Evolutionary conservation across 2,888 invertebrate genomes (phyloP).

Genomic region (Notocelia uddmanniana): DNA sequence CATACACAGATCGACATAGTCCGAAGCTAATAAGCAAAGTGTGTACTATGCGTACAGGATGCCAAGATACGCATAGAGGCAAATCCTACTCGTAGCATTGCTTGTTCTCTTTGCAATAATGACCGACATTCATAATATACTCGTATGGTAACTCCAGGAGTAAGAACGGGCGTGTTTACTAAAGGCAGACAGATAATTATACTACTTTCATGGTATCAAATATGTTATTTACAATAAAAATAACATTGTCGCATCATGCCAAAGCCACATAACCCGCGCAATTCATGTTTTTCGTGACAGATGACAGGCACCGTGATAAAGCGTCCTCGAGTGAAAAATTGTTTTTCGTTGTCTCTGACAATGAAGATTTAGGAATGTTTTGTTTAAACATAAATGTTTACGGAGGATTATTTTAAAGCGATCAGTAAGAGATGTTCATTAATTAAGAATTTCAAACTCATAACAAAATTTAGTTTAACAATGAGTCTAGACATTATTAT

Average conservation of each 20-base stretch:
- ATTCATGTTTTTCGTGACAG: constrained; percentile 53
- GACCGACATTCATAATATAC: too few species aligned
- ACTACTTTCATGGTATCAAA: neutral
- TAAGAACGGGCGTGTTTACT: neutral
- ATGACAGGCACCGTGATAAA: constrained; percentile 56
- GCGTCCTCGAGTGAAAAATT: constrained; percentile 55
- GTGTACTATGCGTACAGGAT: too few species aligned
- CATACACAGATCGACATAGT: too few species aligned
- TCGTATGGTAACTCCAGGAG: too few species aligned
- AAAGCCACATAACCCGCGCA: constrained; percentile 38
- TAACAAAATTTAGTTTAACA: too few species aligned
- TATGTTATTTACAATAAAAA: constrained; percentile 12
- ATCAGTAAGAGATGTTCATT: neutral
- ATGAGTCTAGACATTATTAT: too few species aligned
- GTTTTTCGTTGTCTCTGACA: constrained; percentile 53
- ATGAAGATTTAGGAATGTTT: constrained; percentile 24
- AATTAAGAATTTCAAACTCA: neutral
- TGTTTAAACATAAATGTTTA: constrained; percentile 22
- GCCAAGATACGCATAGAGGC: too few species aligned
- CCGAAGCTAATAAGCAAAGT: too few species aligned
- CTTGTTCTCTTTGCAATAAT: too few species aligned
- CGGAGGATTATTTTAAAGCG: neutral
- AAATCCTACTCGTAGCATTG: too few species aligned
- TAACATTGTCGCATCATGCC: constrained; percentile 23
- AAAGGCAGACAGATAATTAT: neutral